Evolutionary conservation across 2,888 invertebrate genomes (phyloP), one percentile per base, ranked within the genome.

Genomic region (Portevinia maculata): DNA sequence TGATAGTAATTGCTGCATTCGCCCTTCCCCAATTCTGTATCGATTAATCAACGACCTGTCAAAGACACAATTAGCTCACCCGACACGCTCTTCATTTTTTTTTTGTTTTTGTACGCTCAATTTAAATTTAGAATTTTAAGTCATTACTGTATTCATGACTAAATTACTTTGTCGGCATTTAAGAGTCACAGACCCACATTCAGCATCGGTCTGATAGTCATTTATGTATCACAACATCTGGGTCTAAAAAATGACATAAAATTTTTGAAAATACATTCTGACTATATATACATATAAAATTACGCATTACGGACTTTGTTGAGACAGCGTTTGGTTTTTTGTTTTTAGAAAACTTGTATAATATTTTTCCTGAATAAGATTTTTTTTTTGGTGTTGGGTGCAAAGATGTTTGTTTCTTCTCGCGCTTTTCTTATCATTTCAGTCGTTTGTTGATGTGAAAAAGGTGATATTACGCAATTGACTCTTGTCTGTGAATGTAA

Each of bases 111-210:
- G 52, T 53, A 60, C 73, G 13, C 57, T 53, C 53, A 67, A 67
- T 79, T 79, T 74, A 74, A 62, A 65, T 73, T 79, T 65, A 60
- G 59, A 73, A 65, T 73, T 32, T 57, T 79, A 64, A 59, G 65
- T 79, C 79, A 79, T 34, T 62, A 28, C 46, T 30, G 37, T 73
- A 65, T 60, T 60, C 53, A 60, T 79, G 74, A 79, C 67, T 79
- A 67, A 74, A 79, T 71, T 60, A 55, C 60, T 67, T 64, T 67
- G 62, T 55, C 79, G 73, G 79, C 74, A 41, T 65, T 53, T 52
- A 30, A 60, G n/a, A 46, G 34, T 28, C 15, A 62, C 24, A 48
- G 48, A n/a, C 32, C 13, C 39, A 55, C 21, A 55, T 57, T 50
- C 71, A 73, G 71, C 48, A 17, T 57, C 57, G 64, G 34, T 13